These are phyloP conservation scores for Sebastolobus alascanus DNA, from an alignment of 2,797 vertebrate species.

Conservation along the genomic window DNA sequence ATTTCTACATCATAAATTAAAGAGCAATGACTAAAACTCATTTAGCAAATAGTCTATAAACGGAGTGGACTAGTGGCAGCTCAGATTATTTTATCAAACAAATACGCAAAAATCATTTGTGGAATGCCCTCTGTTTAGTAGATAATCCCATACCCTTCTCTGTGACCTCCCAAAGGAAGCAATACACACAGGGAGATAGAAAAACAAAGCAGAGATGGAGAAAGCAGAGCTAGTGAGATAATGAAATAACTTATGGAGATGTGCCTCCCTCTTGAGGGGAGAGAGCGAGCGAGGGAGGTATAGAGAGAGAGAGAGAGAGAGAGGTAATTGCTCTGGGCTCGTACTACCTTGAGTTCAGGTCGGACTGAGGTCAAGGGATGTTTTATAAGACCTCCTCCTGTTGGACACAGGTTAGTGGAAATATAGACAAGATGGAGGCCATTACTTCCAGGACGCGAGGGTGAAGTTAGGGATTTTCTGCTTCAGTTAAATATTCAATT, in stretches of 20 bases:
- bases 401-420: slow-evolving; percentile 71
- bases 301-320: slow-evolving; percentile 16
- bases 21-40: slow-evolving; percentile 51
- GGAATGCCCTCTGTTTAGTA: slow-evolving; percentile 89
- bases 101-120: slow-evolving; percentile 88
- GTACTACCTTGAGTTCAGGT: slow-evolving; percentile 67
- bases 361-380: slow-evolving; percentile 69
- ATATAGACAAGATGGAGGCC: slow-evolving; percentile 68
- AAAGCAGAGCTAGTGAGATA: slow-evolving; percentile 78
- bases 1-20: slow-evolving; percentile 32
- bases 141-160: slow-evolving; percentile 92
- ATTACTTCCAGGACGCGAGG: slow-evolving; percentile 51
- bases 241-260: slow-evolving; percentile 88
- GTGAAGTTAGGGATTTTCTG: slow-evolving; percentile 56
- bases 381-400: slow-evolving; percentile 74
- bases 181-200: slow-evolving; percentile 64
- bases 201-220: slow-evolving; percentile 86
- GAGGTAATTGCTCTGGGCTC: slow-evolving; percentile 76
- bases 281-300: slow-evolving; percentile 50
- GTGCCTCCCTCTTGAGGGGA: slow-evolving; percentile 74
- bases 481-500: slow-evolving; percentile 67
- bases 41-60: slow-evolving; percentile 80
- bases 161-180: slow-evolving; percentile 90
- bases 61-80: slow-evolving; percentile 84
- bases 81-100: slow-evolving; percentile 92